Conservation (phyloP, 2,113 vertebrate genomes). For the Hiodon tergisus region DNA sequence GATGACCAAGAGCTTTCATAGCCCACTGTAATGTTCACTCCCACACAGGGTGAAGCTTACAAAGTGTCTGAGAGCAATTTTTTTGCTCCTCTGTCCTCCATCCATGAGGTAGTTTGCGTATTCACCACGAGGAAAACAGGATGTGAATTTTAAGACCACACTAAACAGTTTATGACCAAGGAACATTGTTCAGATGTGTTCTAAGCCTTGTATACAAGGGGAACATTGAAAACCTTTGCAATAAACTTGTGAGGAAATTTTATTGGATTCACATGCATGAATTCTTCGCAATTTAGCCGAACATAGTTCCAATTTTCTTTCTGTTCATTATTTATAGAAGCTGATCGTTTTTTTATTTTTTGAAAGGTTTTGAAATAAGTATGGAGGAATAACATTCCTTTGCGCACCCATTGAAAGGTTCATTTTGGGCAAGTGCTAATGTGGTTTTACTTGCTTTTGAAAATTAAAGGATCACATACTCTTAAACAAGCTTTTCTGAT, state of each 20-base stretch:
- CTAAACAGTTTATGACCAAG: conserved; percentile 44
- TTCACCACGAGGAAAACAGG: conserved; percentile 50
- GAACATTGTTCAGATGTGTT: conserved; percentile 54
- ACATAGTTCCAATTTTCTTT: conserved; percentile 38
- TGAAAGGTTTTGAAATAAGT: background rate
- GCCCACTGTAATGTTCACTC: conserved; percentile 22
- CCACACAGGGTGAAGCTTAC: conserved; percentile 30
- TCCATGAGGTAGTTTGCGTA: conserved; percentile 40
- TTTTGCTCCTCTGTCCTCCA: conserved; percentile 24
- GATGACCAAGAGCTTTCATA: conserved; percentile 14
- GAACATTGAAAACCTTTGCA: conserved; percentile 44
- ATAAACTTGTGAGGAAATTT: conserved; percentile 40
- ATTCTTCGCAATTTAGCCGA: conserved; percentile 34
- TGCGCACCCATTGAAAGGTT: too few species aligned
- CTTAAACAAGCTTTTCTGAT: background rate
- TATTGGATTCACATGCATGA: conserved; percentile 49
- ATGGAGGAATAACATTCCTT: too few species aligned
- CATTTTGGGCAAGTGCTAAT: too few species aligned
- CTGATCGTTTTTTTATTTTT: conserved; percentile 5
- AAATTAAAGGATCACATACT: background rate
- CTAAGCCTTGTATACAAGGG: conserved; percentile 49
- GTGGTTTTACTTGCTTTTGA: background rate
- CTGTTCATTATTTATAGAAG: conserved; percentile 14
- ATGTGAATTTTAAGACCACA: conserved; percentile 52
- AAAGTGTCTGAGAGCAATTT: conserved; percentile 29